Evolutionary conservation across 2,888 invertebrate genomes (phyloP).

Genomic region (Lepidocyrtoides sp.): DNA sequence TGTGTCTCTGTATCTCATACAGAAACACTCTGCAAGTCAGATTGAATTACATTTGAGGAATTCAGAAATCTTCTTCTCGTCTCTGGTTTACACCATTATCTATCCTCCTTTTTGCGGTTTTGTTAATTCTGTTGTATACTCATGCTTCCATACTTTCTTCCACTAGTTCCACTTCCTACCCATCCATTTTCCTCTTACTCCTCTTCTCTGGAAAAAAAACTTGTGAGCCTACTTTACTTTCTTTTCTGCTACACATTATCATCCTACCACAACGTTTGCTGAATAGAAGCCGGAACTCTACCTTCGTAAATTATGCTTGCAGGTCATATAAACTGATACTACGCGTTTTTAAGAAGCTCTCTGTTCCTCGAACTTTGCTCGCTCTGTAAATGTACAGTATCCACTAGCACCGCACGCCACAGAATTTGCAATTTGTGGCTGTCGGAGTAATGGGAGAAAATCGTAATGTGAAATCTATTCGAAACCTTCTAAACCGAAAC

Average conservation of each 20-base stretch:
- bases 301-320: no score
- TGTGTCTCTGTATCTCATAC: background rate
- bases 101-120: conserved; percentile 56
- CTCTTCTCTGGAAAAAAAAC: conserved; percentile 3
- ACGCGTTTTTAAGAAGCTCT: no score
- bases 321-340: no score
- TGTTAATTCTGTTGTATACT: conserved; percentile 43
- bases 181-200: background rate
- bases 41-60: conserved; percentile 65
- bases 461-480: conserved; percentile 20
- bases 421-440: conserved; percentile 44
- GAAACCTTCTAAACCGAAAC: no score
- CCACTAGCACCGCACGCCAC: background rate
- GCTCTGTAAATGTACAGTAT: background rate
- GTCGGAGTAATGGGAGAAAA: conserved; percentile 33
- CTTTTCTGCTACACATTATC: no score
- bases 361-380: no score
- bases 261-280: no score
- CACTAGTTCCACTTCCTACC: background rate
- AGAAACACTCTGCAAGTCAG: conserved; percentile 19
- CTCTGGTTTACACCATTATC: conserved; percentile 57
- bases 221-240: conserved; percentile 26
- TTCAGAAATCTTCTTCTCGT: conserved; percentile 53
- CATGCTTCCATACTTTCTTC: background rate
- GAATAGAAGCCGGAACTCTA: background rate